Evolutionary conservation across 53 echinoderm and acorn worm species (phyloP), one percentile per base, ranked within the genome.

Genomic region (Hippasteria phrygiana): DNA sequence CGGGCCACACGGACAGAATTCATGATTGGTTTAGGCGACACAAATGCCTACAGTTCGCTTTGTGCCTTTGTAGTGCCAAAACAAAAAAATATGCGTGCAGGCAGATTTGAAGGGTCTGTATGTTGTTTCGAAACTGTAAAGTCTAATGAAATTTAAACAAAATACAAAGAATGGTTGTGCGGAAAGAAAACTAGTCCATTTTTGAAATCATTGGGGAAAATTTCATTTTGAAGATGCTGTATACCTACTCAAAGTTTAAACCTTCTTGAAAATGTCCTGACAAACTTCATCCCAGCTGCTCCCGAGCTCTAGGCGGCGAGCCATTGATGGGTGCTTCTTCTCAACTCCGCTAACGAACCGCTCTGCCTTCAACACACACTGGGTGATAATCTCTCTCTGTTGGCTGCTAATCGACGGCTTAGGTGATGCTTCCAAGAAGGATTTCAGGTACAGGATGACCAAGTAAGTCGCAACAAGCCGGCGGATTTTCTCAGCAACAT

Each of bases 241-340:
- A 48, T 48, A 48, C 14, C 14, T 48, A 14, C 8, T 48, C 48
- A 10, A 48, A 14, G 8, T 14, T 17, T 67, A 33, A 0, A 67
- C 0, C 69, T 40, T 43, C 34, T 82, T 43, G 34, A 45, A 82
- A 20, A 82, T 40, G 3, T 82, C 45, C 31, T 7, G 28, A 62
- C 82, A 82, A 18, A 82, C 82, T 20, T 82, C 43, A 62, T 82
- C 33, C 82, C 82, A 82, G 66, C 66, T 82, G 46, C 45, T 45
- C 16, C 82, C 82, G 18, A 82, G 66, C 34, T 82, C 82, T 3
- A 82, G 66, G n/a, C 66, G 66, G 0, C 82, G 67, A 4, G 82
- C 82, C 82, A 82, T 62, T 29, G 82, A 82, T 42, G 82, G 82
- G 8, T 82, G 22, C 31, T 64, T 66, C 0, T 11, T 27, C 82